These are phyloP conservation scores for Lithobius niger DNA, from an alignment of 1,140 invertebrate species.

Conservation along the genomic window DNA sequence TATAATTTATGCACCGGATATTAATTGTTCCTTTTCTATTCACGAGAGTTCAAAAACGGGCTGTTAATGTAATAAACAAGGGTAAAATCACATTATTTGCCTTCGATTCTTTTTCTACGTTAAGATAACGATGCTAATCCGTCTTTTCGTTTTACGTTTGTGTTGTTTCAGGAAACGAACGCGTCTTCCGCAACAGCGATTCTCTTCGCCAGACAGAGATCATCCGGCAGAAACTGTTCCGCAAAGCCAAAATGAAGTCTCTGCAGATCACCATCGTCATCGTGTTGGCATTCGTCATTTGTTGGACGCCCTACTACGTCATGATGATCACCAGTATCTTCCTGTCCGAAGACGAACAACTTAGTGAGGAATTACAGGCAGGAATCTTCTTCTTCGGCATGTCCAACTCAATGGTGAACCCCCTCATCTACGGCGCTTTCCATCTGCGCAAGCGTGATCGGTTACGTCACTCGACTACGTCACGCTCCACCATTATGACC, in stretches of 20 bases:
- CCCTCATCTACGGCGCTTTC: constrained; percentile 75
- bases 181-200: neutral
- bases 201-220: constrained; percentile 19
- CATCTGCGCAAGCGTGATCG: constrained; percentile 37
- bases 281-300: constrained; percentile 76
- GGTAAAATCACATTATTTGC: too few relatives aligned
- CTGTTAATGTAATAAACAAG: too few relatives aligned
- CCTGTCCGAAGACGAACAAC: constrained; percentile 48
- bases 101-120: too few relatives aligned
- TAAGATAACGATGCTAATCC: too few relatives aligned
- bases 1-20: too few relatives aligned
- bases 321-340: constrained; percentile 73
- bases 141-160: too few relatives aligned
- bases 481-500: neutral
- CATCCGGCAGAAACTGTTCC: constrained; percentile 49
- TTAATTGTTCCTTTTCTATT: too few relatives aligned
- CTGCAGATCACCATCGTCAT: constrained; percentile 68
- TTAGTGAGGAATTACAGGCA: constrained; percentile 33
- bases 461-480: neutral
- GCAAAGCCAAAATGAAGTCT: constrained; percentile 67
- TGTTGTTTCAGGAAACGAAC: constrained; percentile 4
- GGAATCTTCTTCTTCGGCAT: constrained; percentile 71
- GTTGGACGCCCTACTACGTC: constrained; percentile 90
- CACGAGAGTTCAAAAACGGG: too few relatives aligned
- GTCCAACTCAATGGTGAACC: constrained; percentile 74